Evolutionary conservation across 1,140 invertebrate species (phyloP).

Genomic region (Caenorhabditis tropicalis): DNA sequence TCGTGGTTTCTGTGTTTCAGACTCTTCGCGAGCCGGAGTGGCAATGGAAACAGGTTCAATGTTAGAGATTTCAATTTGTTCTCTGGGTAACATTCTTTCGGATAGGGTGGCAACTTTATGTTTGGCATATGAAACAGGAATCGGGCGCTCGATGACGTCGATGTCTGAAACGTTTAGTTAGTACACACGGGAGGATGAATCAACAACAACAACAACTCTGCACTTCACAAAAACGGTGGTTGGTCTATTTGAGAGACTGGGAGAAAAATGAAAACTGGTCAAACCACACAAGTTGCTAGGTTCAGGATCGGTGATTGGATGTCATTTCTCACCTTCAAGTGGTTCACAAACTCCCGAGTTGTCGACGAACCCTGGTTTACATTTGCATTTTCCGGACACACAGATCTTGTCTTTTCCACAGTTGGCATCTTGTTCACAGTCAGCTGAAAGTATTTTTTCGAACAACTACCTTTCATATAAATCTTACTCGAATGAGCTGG

Average conservation of each 20-base stretch:
- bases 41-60: constrained; percentile 23
- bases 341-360: constrained; percentile 53
- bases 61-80: constrained; percentile 25
- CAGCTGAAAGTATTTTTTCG: constrained; percentile 28
- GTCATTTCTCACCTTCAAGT: constrained; percentile 52
- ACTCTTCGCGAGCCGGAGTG: constrained; percentile 3
- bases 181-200: constrained; percentile 27
- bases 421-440: constrained; percentile 57
- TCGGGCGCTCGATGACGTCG: constrained; percentile 45
- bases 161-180: constrained; percentile 50
- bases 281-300: constrained; percentile 44
- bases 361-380: constrained; percentile 55
- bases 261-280: not conserved
- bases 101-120: constrained; percentile 38
- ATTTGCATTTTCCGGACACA: constrained; percentile 57
- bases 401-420: constrained; percentile 56
- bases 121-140: constrained; percentile 46
- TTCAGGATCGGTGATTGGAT: not conserved
- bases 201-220: constrained; percentile 17
- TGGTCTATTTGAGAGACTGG: not conserved
- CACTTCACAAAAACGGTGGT: constrained; percentile 25
- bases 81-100: constrained; percentile 46
- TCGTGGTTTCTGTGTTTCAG: constrained; percentile 52
- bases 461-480: no score
- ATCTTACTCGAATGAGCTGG: not conserved